These are phyloP conservation scores for Drosophila auraria DNA, from an alignment of 1,140 invertebrate species.

Conservation along the genomic window DNA sequence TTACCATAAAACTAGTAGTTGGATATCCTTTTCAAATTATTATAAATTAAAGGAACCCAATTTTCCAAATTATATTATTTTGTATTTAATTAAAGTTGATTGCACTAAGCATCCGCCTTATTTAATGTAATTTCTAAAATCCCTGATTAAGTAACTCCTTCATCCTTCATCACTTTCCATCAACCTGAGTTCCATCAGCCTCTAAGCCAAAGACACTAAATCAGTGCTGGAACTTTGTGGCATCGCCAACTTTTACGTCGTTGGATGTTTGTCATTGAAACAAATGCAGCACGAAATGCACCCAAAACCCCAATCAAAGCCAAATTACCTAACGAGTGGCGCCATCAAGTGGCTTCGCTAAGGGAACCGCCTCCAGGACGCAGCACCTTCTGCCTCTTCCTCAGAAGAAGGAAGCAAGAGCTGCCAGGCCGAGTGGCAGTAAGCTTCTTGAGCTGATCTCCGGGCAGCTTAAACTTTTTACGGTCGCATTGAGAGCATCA, in stretches of 20 bases:
- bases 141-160: not conserved
- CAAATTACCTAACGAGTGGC: slow-evolving; percentile 80
- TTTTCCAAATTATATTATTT: not conserved
- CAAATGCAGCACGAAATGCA: slow-evolving; percentile 78
- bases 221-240: slow-evolving; percentile 20
- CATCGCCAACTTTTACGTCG: slow-evolving; percentile 43
- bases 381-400: not conserved
- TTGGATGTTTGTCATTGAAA: slow-evolving; percentile 74
- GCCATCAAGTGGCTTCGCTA: slow-evolving; percentile 66
- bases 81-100: not conserved
- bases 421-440: slow-evolving; percentile 42
- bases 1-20: not conserved
- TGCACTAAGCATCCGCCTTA: no score
- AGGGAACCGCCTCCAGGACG: slow-evolving; percentile 7
- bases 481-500: slow-evolving; percentile 60
- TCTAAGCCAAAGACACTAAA: slow-evolving; percentile 30
- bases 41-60: not conserved
- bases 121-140: not conserved
- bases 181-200: not conserved
- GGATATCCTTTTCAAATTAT: not conserved
- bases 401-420: slow-evolving; percentile 6
- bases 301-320: slow-evolving; percentile 78
- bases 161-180: not conserved
- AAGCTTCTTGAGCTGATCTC: slow-evolving; percentile 73
- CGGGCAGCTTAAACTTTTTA: slow-evolving; percentile 78